Base-by-base conservation (phyloP, 2,888 invertebrate genomes). In the Dicyrtomina minuta region DNA sequence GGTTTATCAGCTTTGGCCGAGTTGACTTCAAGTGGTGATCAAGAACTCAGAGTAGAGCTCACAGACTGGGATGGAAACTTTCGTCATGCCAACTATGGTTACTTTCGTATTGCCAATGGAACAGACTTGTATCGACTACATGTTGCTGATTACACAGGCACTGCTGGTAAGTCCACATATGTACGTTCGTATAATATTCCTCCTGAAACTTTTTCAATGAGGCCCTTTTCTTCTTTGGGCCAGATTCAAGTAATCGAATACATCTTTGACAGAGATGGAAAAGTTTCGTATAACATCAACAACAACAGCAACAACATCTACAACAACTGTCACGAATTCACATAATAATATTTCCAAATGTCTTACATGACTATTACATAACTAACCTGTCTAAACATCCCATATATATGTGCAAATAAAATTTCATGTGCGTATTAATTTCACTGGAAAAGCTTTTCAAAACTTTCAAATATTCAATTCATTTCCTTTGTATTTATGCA, bases 31-130 rank as follows among this genome's bases (percentile, higher is more conserved):
- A 13, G 58, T 26, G 75, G 75, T n/a, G 75, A 76, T 59, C 68
- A 65, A 66, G 70, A 71, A 56, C 67, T 77, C 1, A 33, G 68
- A 17, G 39, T 77, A 2, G 75, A 77, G 39, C 43, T 77, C 71
- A 62, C 44, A 24, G 76, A 77, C 59, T 77, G 76, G 75, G 72
- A 74, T 22, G 74, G 69, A 26, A 70, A 66, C 10, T 46, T 49
- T 10, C 62, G 72, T 20, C 33, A 62, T 27, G 76, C 76, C 2
- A 69, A 73, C 33, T 77, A 77, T 41, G 70, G 51, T 4, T 76
- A 74, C 49, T 77, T 77, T 53, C 66, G 75, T 15, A 46, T 76
- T 51, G 66, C 71, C 13, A 75, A 76, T 64, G 15, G 39, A 3
- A 51, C 71, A 4, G 70, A 77, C 10, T 17, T 66, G 10, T 75